A percentile compares a stretch with the other conserved stretches of the same genome.
These are phyloP conservation scores for Psephotus haematonotus DNA, from an alignment of 2,113 vertebrate species.

Conservation along the genomic window DNA sequence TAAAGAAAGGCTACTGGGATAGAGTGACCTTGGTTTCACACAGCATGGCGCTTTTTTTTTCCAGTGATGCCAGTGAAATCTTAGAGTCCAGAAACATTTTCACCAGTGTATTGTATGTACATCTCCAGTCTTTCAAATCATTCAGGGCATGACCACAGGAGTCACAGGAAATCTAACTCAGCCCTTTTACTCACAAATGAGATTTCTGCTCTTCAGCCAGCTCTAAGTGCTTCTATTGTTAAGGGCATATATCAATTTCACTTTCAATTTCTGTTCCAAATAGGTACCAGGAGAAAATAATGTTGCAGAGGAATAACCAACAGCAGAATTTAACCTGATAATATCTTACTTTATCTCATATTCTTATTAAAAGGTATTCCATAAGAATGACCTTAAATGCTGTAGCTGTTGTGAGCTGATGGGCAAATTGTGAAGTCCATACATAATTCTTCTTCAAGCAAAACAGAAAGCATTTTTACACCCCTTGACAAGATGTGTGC, in stretches of 20 bases:
- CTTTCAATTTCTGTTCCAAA: slow-evolving; percentile 33
- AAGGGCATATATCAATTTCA: slow-evolving; percentile 20
- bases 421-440: not conserved
- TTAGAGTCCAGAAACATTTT: not conserved
- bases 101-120: not conserved
- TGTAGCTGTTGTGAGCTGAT: not conserved
- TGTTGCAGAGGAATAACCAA: not conserved
- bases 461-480: slow-evolving; percentile 22
- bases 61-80: not conserved
- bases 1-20: not conserved
- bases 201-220: not conserved
- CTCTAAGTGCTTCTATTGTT: slow-evolving; percentile 10
- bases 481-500: not conserved
- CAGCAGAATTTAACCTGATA: not conserved
- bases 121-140: not conserved
- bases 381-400: not conserved
- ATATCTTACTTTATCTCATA: not conserved
- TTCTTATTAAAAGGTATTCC: not conserved
- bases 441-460: not conserved
- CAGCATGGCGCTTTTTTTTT: not conserved
- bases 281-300: slow-evolving; percentile 2
- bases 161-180: slow-evolving; percentile 11
- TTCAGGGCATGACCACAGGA: not conserved
- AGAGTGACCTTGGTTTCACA: not conserved
- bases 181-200: slow-evolving; percentile 6